Evolutionary conservation across 2,113 vertebrate genomes (phyloP).

Genomic region (Pipa parva): DNA sequence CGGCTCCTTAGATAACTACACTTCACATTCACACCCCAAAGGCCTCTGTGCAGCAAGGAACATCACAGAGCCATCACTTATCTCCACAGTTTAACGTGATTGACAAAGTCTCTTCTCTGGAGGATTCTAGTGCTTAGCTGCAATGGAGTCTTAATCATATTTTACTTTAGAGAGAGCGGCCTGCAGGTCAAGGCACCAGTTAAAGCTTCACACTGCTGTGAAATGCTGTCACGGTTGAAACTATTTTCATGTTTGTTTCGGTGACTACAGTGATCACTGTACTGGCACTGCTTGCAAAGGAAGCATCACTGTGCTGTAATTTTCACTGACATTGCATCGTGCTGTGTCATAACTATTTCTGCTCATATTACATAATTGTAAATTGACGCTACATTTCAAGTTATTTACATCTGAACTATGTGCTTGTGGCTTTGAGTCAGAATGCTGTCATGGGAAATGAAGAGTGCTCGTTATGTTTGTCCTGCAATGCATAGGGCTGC

Average conservation of each 20-base stretch:
- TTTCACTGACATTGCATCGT: conserved; percentile 36
- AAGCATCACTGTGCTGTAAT: conserved; percentile 36
- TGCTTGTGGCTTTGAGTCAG: neutral
- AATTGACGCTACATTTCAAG: conserved; percentile 32
- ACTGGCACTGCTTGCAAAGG: conserved; percentile 9
- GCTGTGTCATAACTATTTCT: conserved; percentile 33
- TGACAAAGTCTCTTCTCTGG: conserved; percentile 41
- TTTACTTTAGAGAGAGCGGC: conserved; percentile 37
- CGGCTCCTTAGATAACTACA: conserved; percentile 36
- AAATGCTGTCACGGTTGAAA: conserved; percentile 37
- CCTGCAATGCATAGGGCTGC: neutral
- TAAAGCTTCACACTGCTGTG: conserved; percentile 33
- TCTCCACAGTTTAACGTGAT: conserved; percentile 33
- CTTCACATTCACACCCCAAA: conserved; percentile 40
- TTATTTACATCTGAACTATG: conserved; percentile 33
- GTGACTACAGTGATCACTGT: conserved; percentile 39
- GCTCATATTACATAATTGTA: conserved; percentile 38
- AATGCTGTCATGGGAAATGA: conserved; percentile 10
- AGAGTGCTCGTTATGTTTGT: neutral
- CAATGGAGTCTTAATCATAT: conserved; percentile 42
- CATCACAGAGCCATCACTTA: conserved; percentile 40
- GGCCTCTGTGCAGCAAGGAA: conserved; percentile 33
- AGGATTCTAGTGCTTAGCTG: conserved; percentile 39
- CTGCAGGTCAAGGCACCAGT: conserved; percentile 34
- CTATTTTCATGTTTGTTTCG: conserved; percentile 31